These are phyloP conservation scores for Catajapyx aquilonaris DNA, from an alignment of 1,140 invertebrate genomes.

Conservation along the genomic window DNA sequence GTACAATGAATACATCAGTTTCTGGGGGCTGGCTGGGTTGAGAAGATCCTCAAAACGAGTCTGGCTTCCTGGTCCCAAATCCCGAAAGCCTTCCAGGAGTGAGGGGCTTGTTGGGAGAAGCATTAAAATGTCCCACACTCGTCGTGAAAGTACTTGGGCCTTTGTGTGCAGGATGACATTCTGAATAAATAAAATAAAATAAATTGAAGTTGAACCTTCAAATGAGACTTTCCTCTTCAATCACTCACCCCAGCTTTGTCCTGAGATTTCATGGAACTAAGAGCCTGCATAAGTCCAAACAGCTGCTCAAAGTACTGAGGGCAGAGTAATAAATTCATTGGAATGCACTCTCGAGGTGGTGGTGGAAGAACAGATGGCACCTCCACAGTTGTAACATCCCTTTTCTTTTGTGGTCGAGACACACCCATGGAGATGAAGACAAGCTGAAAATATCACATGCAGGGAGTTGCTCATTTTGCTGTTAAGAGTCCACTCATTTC, in stretches of 20 bases:
- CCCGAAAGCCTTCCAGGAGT: slow-evolving; percentile 60
- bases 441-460: slow-evolving; percentile 41
- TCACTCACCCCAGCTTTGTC: slow-evolving; percentile 36
- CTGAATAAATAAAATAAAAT: slow-evolving; percentile 20
- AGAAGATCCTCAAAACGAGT: slow-evolving; percentile 45
- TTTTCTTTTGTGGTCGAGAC: slow-evolving; percentile 38
- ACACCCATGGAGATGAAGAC: slow-evolving; percentile 76
- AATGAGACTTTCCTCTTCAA: no score
- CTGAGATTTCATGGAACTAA: slow-evolving; percentile 59
- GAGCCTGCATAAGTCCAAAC: slow-evolving; percentile 68
- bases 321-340: slow-evolving; percentile 60
- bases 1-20: slow-evolving; percentile 84
- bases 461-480: no score
- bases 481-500: no score
- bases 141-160: slow-evolving; percentile 66
- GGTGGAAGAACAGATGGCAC: slow-evolving; percentile 53
- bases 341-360: slow-evolving; percentile 58
- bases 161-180: slow-evolving; percentile 67
- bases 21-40: slow-evolving; percentile 70
- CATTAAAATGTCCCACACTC: slow-evolving; percentile 85
- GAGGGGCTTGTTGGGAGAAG: slow-evolving; percentile 72
- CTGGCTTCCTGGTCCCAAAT: slow-evolving; percentile 24
- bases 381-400: slow-evolving; percentile 41
- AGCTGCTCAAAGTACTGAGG: slow-evolving; percentile 76
- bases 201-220: slow-evolving; percentile 1